Base-by-base conservation (phyloP, 2,797 vertebrate genomes). In the Fistularia tabacaria region DNA sequence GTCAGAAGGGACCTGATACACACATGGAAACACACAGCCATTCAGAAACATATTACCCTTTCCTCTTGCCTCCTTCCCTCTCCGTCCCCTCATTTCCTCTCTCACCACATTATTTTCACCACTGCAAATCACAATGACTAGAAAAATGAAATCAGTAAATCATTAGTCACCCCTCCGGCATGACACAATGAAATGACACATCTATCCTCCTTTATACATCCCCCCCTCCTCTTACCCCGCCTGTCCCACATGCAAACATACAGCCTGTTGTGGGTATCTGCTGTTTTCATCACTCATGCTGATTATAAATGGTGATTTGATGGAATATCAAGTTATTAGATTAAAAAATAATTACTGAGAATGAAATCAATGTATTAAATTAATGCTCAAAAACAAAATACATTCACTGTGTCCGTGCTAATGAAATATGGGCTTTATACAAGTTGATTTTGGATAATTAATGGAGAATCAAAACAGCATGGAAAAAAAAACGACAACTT, bases 291-390 rank as follows among this genome's bases (percentile, higher is more conserved):
- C 78, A 81, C 82, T 87, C 69, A 76, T 78, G 66, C 78, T 45
- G n/a, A 54, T 54, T 46, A 45, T 13, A 80, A 84, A 85, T 74
- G 67, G 73, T 61, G 59, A 87, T 87, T 85, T 71, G 66, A 85
- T 85, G 84, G 82, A 81, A 85, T 87, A 82, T 83, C 76, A 86
- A 84, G 76, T 77, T 76, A 82, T 85, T 85, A 78, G 77, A 88
- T 84, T n/a, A 59, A 79, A 83, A 88, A 77, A 80, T 79, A 84
- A 86, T 87, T 83, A 84, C 80, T 59, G 59, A 14, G 76, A 84
- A 76, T 80, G 67, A 87, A 86, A 88, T 82, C 81, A 81, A 81
- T 86, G 76, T 72, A 77, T 82, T 74, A 48, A 83, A 84, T 79
- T 86, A 59, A 65, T 47, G 46, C 64, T 58, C 52, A 59, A 66